These are phyloP conservation scores for Perca flavescens DNA, from an alignment of 2,113 vertebrate genomes.

Conservation along the genomic window DNA sequence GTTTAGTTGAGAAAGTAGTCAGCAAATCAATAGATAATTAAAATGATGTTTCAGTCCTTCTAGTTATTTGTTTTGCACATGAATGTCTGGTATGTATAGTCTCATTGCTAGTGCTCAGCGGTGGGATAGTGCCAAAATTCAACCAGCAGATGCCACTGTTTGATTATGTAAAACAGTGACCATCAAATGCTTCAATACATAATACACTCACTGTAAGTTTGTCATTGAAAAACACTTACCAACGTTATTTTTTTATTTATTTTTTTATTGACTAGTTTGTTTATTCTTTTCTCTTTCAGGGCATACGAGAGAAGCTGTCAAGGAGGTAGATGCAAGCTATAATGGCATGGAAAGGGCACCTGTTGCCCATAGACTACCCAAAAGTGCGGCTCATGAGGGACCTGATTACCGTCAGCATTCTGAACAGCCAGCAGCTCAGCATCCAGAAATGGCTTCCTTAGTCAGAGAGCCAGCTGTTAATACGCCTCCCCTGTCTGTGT, in stretches of 20 bases:
- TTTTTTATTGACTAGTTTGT: background rate
- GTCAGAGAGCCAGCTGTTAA: conserved; percentile 61
- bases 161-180: background rate
- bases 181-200: background rate
- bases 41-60: background rate
- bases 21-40: background rate
- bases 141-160: conserved; percentile 67
- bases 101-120: background rate
- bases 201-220: background rate
- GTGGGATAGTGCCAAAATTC: conserved; percentile 1
- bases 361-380: conserved; percentile 58
- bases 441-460: conserved; percentile 59
- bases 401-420: conserved; percentile 65
- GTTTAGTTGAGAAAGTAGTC: background rate
- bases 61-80: background rate
- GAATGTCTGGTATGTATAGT: background rate
- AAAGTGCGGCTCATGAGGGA: conserved; percentile 46
- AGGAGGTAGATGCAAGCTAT: conserved; percentile 75
- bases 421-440: conserved; percentile 61
- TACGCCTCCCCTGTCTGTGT: conserved; percentile 47
- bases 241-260: background rate
- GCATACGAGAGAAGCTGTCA: conserved; percentile 70
- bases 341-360: conserved; percentile 73
- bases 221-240: background rate
- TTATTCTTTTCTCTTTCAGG: conserved; percentile 59